Conservation (phyloP, 2,797 vertebrate species). For the Acrossocheilus fasciatus region DNA sequence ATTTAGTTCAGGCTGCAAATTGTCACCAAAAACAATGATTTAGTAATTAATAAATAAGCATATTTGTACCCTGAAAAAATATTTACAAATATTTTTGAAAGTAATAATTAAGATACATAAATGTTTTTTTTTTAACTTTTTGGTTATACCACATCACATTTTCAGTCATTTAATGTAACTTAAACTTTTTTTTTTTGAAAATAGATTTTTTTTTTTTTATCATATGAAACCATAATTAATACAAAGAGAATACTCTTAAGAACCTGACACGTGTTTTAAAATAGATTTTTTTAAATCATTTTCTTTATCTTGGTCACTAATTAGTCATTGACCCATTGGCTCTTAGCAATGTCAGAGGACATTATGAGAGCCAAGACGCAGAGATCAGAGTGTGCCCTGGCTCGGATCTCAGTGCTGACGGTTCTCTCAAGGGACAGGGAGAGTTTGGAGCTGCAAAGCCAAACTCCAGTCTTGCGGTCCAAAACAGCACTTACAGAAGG, state of each 20-base stretch:
- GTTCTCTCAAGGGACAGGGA: constrained; percentile 18
- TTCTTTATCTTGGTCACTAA: background rate
- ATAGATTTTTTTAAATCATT: background rate
- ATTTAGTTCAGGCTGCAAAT: background rate
- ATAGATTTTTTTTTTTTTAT: too few species aligned
- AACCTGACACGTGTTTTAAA: background rate
- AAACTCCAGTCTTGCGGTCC: background rate
- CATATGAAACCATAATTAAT: background rate
- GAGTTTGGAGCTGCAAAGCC: constrained; percentile 8
- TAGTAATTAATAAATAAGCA: too few species aligned
- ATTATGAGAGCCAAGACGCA: background rate
- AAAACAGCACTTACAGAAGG: constrained; percentile 33
- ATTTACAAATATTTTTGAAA: background rate
- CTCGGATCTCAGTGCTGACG: background rate
- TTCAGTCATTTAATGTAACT: background rate
- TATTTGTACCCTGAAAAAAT: background rate
- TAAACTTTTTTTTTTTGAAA: too few species aligned
- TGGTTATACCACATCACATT: background rate
- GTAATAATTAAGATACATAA: background rate
- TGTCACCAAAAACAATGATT: background rate
- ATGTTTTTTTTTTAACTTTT: background rate
- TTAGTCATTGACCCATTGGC: background rate
- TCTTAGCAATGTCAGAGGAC: background rate
- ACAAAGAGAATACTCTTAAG: background rate
- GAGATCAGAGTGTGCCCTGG: background rate